Evolutionary conservation across 2,113 vertebrate species (phyloP).

Genomic region (Salvelinus namaycush): DNA sequence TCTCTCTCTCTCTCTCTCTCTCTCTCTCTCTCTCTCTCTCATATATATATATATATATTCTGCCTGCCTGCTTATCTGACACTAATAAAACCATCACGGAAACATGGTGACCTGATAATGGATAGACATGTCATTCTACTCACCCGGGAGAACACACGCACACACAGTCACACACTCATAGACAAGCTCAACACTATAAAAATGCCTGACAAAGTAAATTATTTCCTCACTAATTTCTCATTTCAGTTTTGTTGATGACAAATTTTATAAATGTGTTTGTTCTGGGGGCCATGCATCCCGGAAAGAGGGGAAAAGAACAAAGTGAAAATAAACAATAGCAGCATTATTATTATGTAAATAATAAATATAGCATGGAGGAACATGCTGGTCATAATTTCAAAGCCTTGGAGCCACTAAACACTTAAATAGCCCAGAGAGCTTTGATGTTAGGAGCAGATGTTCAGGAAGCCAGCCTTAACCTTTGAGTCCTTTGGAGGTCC

Average conservation of each 20-base stretch:
- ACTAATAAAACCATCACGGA: conserved; percentile 43
- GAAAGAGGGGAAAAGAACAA: conserved; percentile 59
- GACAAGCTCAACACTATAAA: not conserved
- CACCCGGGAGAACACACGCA: not conserved
- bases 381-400: conserved; percentile 50
- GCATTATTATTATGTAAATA: conserved; percentile 67
- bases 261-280: not conserved
- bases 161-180: not conserved
- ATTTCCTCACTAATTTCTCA: not conserved
- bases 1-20: conserved; percentile 24
- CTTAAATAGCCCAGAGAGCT: conserved; percentile 63
- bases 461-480: conserved; percentile 64
- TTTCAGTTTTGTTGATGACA: not conserved
- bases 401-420: conserved; percentile 60
- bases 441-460: conserved; percentile 76
- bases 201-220: not conserved
- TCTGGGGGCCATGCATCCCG: not conserved
- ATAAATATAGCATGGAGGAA: conserved; percentile 59
- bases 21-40: conserved; percentile 23
- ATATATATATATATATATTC: conserved; percentile 13
- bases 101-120: conserved; percentile 28
- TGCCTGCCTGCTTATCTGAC: conserved; percentile 39
- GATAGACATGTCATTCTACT: conserved; percentile 21
- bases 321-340: conserved; percentile 66
- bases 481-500: conserved; percentile 55